Evolutionary conservation across 2,888 invertebrate genomes (phyloP).

Genomic region (Cantharis lateralis): DNA sequence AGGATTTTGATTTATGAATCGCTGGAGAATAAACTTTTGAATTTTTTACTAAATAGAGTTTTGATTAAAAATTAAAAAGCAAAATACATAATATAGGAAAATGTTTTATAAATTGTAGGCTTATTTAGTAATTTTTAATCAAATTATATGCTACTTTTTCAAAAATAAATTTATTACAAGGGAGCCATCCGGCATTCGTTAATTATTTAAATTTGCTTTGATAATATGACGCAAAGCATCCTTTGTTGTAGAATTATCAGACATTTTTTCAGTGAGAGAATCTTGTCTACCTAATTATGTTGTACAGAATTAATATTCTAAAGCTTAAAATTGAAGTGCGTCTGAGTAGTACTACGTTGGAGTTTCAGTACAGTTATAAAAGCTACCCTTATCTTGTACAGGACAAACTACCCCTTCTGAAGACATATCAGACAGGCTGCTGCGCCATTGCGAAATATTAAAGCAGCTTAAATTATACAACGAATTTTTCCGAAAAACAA

Average conservation of each 20-base stretch:
- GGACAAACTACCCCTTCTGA: conserved; percentile 17
- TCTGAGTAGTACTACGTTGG: conserved; percentile 12
- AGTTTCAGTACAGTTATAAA: conserved; percentile 7
- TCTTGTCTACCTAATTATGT: not conserved
- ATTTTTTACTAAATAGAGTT: not conserved
- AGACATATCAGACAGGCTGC: conserved; percentile 12
- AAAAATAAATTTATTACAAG: not conserved
- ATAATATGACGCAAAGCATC: not conserved
- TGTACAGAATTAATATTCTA: conserved; percentile 16
- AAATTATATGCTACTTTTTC: not conserved
- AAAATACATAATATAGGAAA: not conserved
- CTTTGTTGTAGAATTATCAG: not conserved
- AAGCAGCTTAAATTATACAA: conserved; percentile 11
- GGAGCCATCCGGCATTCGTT: not conserved
- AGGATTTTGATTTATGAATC: not conserved
- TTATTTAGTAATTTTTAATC: not conserved
- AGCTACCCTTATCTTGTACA: conserved; percentile 18
- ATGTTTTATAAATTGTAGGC: not conserved
- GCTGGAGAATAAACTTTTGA: not conserved
- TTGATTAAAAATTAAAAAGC: not conserved
- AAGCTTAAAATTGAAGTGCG: conserved; percentile 12
- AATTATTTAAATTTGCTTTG: not conserved
- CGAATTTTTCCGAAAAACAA: not conserved
- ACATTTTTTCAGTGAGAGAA: not conserved
- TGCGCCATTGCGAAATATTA: conserved; percentile 13